Evolutionary conservation across 1,140 invertebrate genomes (phyloP).

Genomic region (Spodoptera litura): DNA sequence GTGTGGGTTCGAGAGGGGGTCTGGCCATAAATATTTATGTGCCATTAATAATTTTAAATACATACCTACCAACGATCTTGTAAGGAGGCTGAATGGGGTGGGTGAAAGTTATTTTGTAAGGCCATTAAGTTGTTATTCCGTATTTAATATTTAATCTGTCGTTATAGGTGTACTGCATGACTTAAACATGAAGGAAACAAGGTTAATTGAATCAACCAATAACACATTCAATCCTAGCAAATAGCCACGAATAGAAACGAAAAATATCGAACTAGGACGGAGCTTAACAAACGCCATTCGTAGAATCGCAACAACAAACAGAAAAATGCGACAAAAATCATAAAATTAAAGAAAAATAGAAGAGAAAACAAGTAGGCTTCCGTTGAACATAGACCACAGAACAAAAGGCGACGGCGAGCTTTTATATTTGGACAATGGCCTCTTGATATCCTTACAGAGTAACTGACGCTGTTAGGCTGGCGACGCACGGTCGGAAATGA

Average conservation of each 20-base stretch:
- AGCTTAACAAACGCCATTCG: conserved; percentile 16
- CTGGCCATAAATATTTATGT: conserved; percentile 18
- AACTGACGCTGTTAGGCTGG: conserved; percentile 48
- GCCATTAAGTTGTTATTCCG: too few species aligned
- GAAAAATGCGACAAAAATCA: not conserved
- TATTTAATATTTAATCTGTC: too few species aligned
- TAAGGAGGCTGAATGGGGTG: too few species aligned
- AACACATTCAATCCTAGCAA: not conserved
- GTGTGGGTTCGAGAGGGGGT: conserved; percentile 1
- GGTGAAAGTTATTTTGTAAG: too few species aligned
- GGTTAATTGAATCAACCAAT: too few species aligned
- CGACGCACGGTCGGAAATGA: conserved; percentile 49
- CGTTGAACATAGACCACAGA: conserved; percentile 39
- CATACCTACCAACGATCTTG: not conserved
- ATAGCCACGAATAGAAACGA: not conserved
- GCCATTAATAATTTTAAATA: conserved; percentile 3
- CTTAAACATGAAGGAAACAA: too few species aligned
- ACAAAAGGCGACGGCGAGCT: conserved; percentile 50
- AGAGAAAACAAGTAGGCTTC: conserved; percentile 45
- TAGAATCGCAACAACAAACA: not conserved
- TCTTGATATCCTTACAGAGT: conserved; percentile 52
- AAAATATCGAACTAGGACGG: not conserved
- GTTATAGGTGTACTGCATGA: too few species aligned
- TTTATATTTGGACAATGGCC: conserved; percentile 55
- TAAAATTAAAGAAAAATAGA: conserved; percentile 24